Base-by-base conservation (phyloP, 2,888 invertebrate species). In the Rhagophthalmus giganteus region DNA sequence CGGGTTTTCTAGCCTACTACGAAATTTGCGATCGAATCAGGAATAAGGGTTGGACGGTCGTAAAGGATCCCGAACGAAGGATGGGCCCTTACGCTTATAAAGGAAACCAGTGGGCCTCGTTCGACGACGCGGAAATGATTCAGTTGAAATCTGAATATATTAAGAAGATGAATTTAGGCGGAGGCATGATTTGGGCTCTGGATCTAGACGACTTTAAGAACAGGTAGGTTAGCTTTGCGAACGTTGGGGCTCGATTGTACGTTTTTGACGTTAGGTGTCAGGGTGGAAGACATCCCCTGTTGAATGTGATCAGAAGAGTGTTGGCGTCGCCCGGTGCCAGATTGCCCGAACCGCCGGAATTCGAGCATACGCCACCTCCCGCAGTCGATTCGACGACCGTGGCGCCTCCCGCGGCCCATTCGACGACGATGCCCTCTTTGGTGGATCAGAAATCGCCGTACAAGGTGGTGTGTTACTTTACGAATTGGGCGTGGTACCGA, bases 401-500 rank as follows among this genome's bases (percentile, higher is more conserved):
- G 35, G 51, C 56, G 10, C 41, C 62, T 11, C 37, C 54, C 10
- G 8, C 45, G 6, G 45, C 54, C 2, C 55, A 58, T 25, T 41
- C 53, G 8, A 64, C 63, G 6, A 51, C 58, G 1, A 39, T 54
- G 20, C 49, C 53, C 40, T 40, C 63, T 2, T 57, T 61, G 33
- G 66, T 70, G 3, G 66, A 72, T 47, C 49, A 54, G 7, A 59
- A 60, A 42, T 68, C 70, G 2, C 64, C 66, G 31, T 91, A 81
- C 65, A 93, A 91, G 77, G 85, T 93, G 0, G 86, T 94, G 2
- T 94, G 94, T 66, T 94, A 94, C 69, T 94, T 92, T 71, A 93
- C 93, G 0, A 94, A 94, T 68, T 94, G 94, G 94, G 91, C 94
- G 14, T 94, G 92, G 91, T 94, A 94, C 74, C 84, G 92, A 58